phyloP scores from a whole-genome alignment of 2,113 vertebrate genomes.

The Laterallus jamaicensis region DNA sequence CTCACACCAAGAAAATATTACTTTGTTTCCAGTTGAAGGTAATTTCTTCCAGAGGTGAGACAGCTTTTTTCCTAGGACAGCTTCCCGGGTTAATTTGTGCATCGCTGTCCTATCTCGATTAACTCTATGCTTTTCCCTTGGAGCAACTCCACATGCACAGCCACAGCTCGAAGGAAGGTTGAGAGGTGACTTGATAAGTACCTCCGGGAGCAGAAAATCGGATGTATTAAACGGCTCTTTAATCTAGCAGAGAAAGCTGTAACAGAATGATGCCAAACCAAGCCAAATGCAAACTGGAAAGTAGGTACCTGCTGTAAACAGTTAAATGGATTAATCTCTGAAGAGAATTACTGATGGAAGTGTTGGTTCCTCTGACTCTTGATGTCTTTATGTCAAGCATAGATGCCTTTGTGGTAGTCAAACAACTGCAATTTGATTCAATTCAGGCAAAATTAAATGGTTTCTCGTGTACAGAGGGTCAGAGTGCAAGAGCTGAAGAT shows the following conservation, averaged over 20 bases:
- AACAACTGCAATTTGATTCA: neutral
- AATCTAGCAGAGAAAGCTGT: neutral
- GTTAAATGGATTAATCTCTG: neutral
- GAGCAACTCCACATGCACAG: neutral
- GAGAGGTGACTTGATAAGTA: neutral
- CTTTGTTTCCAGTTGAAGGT: neutral
- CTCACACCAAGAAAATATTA: neutral
- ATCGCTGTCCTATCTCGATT: fast-evolving
- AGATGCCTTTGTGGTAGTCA: neutral
- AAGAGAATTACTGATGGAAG: neutral
- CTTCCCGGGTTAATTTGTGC: neutral
- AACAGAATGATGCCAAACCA: neutral
- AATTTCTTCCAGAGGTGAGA: neutral
- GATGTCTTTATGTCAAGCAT: neutral
- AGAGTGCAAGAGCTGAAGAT: neutral
- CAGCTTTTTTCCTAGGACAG: neutral
- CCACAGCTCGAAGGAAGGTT: neutral
- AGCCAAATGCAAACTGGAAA: neutral
- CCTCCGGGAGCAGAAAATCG: neutral
- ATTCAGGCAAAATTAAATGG: neutral
- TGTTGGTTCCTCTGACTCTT: neutral
- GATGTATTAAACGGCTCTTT: neutral
- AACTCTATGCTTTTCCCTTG: neutral
- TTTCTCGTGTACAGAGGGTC: neutral
- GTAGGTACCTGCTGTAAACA: neutral